Base-by-base conservation (phyloP, 1,140 invertebrate genomes). In the Pseudobourletiella spinata region DNA sequence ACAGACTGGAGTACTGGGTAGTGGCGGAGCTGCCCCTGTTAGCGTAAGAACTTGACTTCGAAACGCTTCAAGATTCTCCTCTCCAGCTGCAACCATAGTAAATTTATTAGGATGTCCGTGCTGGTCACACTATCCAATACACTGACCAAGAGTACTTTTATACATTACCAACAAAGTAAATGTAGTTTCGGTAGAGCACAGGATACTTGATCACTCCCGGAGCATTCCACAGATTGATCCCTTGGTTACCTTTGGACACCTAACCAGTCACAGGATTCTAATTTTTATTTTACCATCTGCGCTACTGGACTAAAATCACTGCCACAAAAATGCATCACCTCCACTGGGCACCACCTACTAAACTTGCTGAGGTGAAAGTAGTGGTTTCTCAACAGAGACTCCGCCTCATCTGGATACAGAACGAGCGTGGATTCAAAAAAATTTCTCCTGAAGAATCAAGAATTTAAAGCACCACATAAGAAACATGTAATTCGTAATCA, bases 151-250 rank as follows among this genome's bases (percentile, higher is more conserved):
- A n/a, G n/a, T n/a, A n/a, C n/a, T n/a, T n/a, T n/a, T n/a, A n/a
- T n/a, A n/a, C n/a, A 15, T 35, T 62, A 67, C 66, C 66, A 3
- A 63, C 3, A 32, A 68, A 68, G 50, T 68, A 68, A 48, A 65
- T 61, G 46, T 57, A 68, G 24, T 60, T 35, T 20, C 57, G 22
- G 28, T 68, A 43, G 8, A 68, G 42, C 15, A 63, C 42, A 8
- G 66, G 60, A 42, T 61, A 54, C 55, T 63, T 68, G 18, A 28
- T 43, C 2, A 65, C 35, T 32, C 29, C 50, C 30, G 39, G 25
- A 0, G 58, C 57, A 29, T 63, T 62, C 66, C 66, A 68, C 14
- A 63, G 29, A 55, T 65, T 68, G 3, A 68, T 20, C 20, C 29
- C 63, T 15, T 25, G n/a, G 29, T 68, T 65, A 44, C 66, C 66